These are phyloP conservation scores for Leptarthrus brevirostris DNA, from an alignment of 2,888 invertebrate species.

Conservation along the genomic window DNA sequence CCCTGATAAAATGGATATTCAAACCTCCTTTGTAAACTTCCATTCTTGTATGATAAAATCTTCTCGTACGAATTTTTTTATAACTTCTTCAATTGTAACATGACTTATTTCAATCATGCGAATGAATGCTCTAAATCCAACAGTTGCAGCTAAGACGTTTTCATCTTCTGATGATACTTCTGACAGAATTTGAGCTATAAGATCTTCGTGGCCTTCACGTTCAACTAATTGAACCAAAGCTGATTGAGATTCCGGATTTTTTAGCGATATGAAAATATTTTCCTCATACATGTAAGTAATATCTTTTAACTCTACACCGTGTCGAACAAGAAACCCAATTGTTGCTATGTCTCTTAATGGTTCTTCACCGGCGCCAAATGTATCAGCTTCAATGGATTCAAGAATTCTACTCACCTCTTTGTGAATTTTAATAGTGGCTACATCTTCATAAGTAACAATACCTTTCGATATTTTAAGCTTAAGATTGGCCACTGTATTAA, in stretches of 20 bases:
- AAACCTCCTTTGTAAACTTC: constrained; percentile 73
- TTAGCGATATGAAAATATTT: constrained; percentile 81
- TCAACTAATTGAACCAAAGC: constrained; percentile 87
- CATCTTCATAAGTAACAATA: constrained; percentile 67
- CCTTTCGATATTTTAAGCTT: constrained; percentile 64
- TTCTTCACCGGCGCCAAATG: constrained; percentile 83
- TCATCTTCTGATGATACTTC: constrained; percentile 85
- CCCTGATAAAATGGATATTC: constrained; percentile 49
- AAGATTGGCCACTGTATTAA: constrained; percentile 69
- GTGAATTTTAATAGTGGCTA: constrained; percentile 73
- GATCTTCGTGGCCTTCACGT: constrained; percentile 81
- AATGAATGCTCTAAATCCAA: constrained; percentile 87
- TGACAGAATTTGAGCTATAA: constrained; percentile 84
- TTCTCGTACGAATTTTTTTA: constrained; percentile 83
- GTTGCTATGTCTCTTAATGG: constrained; percentile 85
- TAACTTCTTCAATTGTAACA: constrained; percentile 85
- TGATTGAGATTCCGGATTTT: constrained; percentile 84
- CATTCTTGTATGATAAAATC: constrained; percentile 85
- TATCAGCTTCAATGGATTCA: constrained; percentile 78
- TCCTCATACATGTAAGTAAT: constrained; percentile 83
- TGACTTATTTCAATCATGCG: constrained; percentile 85
- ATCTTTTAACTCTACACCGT: constrained; percentile 80
- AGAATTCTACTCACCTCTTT: constrained; percentile 82
- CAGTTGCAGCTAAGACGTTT: constrained; percentile 79
- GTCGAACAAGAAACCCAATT: constrained; percentile 81